Evolutionary conservation across 2,888 invertebrate species (phyloP), one percentile per base, ranked within the genome.

Genomic region (Stegophylla sp.): DNA sequence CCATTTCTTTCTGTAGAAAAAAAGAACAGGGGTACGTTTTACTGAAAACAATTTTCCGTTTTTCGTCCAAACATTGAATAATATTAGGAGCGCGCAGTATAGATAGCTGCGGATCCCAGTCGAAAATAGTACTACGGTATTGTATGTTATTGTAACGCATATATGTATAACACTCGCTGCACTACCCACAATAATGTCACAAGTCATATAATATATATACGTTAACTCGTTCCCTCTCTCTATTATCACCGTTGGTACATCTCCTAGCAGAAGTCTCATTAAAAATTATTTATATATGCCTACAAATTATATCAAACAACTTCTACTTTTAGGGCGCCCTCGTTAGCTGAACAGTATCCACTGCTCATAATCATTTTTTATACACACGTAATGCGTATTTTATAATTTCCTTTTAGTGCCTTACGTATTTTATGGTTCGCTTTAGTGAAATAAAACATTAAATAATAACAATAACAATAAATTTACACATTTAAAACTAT

Each of bases 291-390:
- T 28, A 26, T 64, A 41, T 64, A 64, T 10, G 64, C 41, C 41
- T 75, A 75, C 75, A 64, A 75, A 75, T 75, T 75, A 64, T 64
- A 53, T 75, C 53, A 64, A 64, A 75, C 51, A 41, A 74, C 74
- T 51, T 74, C 56, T 59, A 43, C 23, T 72, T 73, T 75, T 75
- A 9, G 51, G 41, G 41, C 2, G 51, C 75, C 64, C 56, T 75
- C 41, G 64, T 64, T 64, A 53, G 51, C n/a, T n/a, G n/a, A n/a
- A 23, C 34, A 7, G 63, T 34, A 34, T 64, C 75, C n/a, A n/a
- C n/a, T n/a, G 15, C 7, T 41, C 71, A 26, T 48, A 69, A 23
- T 67, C 15, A 41, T 20, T 41, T 41, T 20, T 41, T 41, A 63
- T 43, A 41, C 3, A 10, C 7, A 3, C 23, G 20, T 64, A 20